Evolutionary conservation across 2,113 vertebrate species (phyloP), one percentile per base, ranked within the genome.

Genomic region (Myiopsitta monachus): DNA sequence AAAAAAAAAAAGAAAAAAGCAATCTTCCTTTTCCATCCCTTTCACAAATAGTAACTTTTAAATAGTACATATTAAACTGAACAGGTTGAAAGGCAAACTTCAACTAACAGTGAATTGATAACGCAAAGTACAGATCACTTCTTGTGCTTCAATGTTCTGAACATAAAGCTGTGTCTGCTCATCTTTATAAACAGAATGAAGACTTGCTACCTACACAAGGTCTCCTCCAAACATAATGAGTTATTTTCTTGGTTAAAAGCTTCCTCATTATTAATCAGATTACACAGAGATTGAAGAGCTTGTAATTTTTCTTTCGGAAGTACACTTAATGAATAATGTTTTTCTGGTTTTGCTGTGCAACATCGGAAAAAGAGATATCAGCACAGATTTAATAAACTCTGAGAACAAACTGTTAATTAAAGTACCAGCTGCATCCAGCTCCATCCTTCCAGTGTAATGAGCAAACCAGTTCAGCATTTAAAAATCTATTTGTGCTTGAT

Each of bases 401-500:
- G 69, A 83, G 75, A 91, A 92, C 63, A 94, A 95, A 81, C 46
- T 91, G 70, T 88, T 95, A 88, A 95, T 96, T 96, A 91, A 51
- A 87, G 75, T 83, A 89, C 63, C 68, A 89, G 95, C 93, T 96
- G 91, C 85, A 87, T 83, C 72, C 70, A 91, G 83, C 63, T 82
- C 22, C 43, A 73, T 96, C 80, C 75, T 92, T 89, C 64, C 83
- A 88, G 54, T 44, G 74, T 83, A 97, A 95, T 91, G 69, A 97
- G 76, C 47, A 79, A 96, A 92, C 82, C 74, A 86, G 52, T 86
- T 91, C 90, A 55, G 76, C 92, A 95, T 84, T 96, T 93, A 81
- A 88, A 96, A 95, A 91, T 83, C 72, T 86, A 92, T 95, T 96
- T 66, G 90, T 91, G 94, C 46, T 91, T 90, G 81, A 95, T 97